Evolutionary conservation across 2,797 vertebrate genomes (phyloP), one percentile per base, ranked within the genome.

Genomic region (Hybognathus amarus): DNA sequence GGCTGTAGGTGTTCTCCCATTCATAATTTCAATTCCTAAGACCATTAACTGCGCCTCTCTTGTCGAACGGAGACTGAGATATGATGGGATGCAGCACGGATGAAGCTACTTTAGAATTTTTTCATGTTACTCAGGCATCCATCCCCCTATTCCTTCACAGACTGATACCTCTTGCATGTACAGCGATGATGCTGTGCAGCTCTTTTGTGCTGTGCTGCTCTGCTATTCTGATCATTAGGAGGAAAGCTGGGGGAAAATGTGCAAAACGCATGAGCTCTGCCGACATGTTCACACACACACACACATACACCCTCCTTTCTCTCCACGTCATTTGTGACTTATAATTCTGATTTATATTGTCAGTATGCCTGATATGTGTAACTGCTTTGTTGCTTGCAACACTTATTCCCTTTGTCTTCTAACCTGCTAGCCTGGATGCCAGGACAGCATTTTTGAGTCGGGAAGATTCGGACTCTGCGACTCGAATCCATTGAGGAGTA

Each of bases 291-390:
- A 20, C n/a, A n/a, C n/a, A n/a, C n/a, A 20, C 18, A 33, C 40
- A 10, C 52, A n/a, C 47, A 61, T 7, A 0, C 17, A 30, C 15
- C 38, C 15, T 40, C 61, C 17, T n/a, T 59, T 73, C 47, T 13
- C 52, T 89, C 90, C 84, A 82, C 93, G 92, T 92, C 92, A 85
- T 80, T 91, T 90, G 90, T 91, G 92, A 91, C 88, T 83, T n/a
- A n/a, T n/a, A 30, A 22, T 78, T 77, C 84, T 88, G 24, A 27
- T 63, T n/a, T n/a, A n/a, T n/a, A 2, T 22, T 20, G 22, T 7
- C 6, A 36, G 0, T 36, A 1, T 36, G 36, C 36, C 7, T 54
- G 20, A 8, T 9, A 54, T 9, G 9, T 54, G 22, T 11, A 40
- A 40, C 2, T 9, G 38, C 1, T 40, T 40, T 40, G 5, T 5